phyloP scores from a whole-genome alignment of 2,113 vertebrate genomes.

The Dromiciops gliroides region DNA sequence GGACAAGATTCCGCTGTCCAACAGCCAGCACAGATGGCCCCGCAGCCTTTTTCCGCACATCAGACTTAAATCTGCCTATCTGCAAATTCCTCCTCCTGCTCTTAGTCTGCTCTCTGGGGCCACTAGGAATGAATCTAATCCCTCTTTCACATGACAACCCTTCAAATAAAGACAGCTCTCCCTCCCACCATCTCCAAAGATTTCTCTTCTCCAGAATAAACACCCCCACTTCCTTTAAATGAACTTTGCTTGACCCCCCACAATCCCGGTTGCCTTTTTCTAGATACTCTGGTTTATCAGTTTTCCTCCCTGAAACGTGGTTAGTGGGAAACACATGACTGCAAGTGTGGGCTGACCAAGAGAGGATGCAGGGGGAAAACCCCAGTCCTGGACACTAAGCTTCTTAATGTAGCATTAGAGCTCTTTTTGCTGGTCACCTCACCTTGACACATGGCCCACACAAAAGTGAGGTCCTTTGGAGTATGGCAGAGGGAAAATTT shows the following conservation, averaged over 20 bases:
- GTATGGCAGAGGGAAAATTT: background rate
- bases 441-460: background rate
- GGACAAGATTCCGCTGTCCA: background rate
- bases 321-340: background rate
- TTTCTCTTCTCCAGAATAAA: background rate
- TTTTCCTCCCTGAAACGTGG: background rate
- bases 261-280: background rate
- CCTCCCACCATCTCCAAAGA: background rate
- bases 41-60: background rate
- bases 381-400: background rate
- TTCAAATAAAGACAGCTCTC: background rate
- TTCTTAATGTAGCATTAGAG: background rate
- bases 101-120: background rate
- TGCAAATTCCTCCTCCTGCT: background rate
- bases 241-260: background rate
- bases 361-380: background rate
- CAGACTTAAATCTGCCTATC: background rate
- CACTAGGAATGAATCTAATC: slow-evolving; percentile 3
- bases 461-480: background rate
- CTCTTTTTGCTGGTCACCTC: background rate
- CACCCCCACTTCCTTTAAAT: background rate
- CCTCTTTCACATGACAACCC: slow-evolving; percentile 1
- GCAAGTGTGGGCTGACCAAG: background rate
- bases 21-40: background rate
- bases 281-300: background rate